Percentiles rank a stretch among this genome's conserved stretches.
Conservation (phyloP, 2,113 vertebrate genomes). For the Setophaga petechia region DNA sequence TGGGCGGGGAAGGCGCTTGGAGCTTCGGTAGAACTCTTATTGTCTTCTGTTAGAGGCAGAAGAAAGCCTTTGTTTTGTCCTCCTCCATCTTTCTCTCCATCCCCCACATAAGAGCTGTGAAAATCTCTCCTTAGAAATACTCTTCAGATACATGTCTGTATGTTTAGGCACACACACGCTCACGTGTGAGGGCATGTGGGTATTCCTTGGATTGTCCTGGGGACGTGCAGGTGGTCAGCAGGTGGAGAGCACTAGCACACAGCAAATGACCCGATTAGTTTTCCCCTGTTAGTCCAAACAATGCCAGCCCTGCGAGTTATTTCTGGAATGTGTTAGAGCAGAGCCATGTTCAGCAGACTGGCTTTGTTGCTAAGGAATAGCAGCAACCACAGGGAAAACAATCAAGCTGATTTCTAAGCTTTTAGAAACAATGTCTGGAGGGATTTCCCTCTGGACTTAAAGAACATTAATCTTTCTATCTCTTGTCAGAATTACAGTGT, state of each 20-base stretch:
- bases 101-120: background rate
- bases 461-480: constrained; percentile 24
- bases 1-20: background rate
- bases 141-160: accelerated
- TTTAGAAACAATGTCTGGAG: constrained; percentile 18
- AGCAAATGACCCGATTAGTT: constrained; percentile 1
- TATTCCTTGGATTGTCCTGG: background rate
- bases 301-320: constrained; percentile 20
- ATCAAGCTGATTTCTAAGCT: constrained; percentile 41
- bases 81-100: background rate
- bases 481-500: background rate
- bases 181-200: accelerated
- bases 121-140: background rate
- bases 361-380: constrained; percentile 62
- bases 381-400: background rate
- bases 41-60: background rate
- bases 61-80: background rate
- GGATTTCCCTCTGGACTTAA: constrained; percentile 45
- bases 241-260: background rate
- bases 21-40: background rate
- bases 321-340: constrained; percentile 41
- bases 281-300: background rate
- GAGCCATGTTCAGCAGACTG: background rate
- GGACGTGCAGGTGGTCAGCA: background rate
- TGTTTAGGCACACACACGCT: background rate